Conservation (phyloP, 2,888 invertebrate genomes). For the Amiota minor region DNA sequence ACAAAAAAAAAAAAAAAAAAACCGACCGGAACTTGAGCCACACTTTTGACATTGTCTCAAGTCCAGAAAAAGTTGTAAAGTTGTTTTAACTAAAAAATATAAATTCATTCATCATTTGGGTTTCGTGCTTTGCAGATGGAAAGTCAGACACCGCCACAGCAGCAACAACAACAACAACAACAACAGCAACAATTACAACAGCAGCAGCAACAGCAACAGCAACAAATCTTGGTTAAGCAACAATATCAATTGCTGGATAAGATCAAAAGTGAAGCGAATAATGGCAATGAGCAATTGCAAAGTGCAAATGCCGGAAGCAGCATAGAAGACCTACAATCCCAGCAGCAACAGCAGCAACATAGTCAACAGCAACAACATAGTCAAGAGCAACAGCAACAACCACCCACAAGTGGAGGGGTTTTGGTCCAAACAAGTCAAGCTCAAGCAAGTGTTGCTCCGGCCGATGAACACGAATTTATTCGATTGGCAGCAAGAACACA, state of each 20-base stretch:
- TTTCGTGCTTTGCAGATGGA: slow-evolving; percentile 71
- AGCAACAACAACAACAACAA: slow-evolving; percentile 53
- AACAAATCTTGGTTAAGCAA: slow-evolving; percentile 57
- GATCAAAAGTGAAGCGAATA: slow-evolving; percentile 64
- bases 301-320: slow-evolving; percentile 26
- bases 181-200: slow-evolving; percentile 58
- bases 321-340: slow-evolving; percentile 33
- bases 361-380: slow-evolving; percentile 56
- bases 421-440: slow-evolving; percentile 54
- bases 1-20: too few relatives aligned
- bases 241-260: slow-evolving; percentile 63
- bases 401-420: slow-evolving; percentile 48
- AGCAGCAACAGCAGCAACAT: slow-evolving; percentile 58
- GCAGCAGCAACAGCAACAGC: slow-evolving; percentile 53
- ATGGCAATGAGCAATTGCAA: slow-evolving; percentile 52
- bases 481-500: slow-evolving; percentile 57
- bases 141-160: slow-evolving; percentile 62
- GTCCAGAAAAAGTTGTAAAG: slow-evolving; percentile 38
- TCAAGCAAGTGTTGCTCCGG: slow-evolving; percentile 44
- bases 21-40: slow-evolving; percentile 67
- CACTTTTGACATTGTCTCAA: slow-evolving; percentile 55
- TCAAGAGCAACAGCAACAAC: slow-evolving; percentile 50
- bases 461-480: slow-evolving; percentile 50
- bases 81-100: background rate
- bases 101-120: slow-evolving; percentile 58